These are phyloP conservation scores for Bombyx mandarina DNA, from an alignment of 1,140 invertebrate genomes.

Conservation along the genomic window DNA sequence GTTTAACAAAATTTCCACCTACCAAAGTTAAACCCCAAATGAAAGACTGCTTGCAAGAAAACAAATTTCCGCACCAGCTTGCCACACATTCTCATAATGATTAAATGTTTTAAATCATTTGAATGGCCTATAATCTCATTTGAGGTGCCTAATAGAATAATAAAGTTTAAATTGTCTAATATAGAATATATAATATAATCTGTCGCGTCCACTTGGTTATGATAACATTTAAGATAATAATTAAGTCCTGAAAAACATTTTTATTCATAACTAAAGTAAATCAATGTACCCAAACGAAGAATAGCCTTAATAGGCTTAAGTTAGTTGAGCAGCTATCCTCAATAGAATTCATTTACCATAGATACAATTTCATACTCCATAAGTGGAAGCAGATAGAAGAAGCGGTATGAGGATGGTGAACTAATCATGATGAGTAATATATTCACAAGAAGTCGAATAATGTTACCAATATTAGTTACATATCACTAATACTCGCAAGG, in stretches of 20 bases:
- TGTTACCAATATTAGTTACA: no score
- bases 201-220: conserved; percentile 37
- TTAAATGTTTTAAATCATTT: conserved; percentile 20
- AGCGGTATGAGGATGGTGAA: no score
- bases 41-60: conserved; percentile 52
- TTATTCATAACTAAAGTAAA: background rate
- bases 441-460: no score
- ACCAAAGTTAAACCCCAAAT: conserved; percentile 70
- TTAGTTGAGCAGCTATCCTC: no score
- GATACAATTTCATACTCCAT: no score
- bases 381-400: no score
- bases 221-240: conserved; percentile 20
- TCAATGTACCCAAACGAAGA: background rate
- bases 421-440: no score
- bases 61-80: conserved; percentile 11
- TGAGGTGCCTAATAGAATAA: conserved; percentile 7
- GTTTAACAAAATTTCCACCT: conserved; percentile 70
- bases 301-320: background rate
- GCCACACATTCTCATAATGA: conserved; percentile 21
- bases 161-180: conserved; percentile 17
- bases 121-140: conserved; percentile 20
- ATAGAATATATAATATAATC: no score
- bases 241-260: background rate
- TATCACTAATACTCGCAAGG: no score
- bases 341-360: no score